Percentiles rank a stretch among this genome's conserved stretches.
Conservation (phyloP, 2,888 invertebrate genomes). For the Zhuqinia jingwanae region DNA sequence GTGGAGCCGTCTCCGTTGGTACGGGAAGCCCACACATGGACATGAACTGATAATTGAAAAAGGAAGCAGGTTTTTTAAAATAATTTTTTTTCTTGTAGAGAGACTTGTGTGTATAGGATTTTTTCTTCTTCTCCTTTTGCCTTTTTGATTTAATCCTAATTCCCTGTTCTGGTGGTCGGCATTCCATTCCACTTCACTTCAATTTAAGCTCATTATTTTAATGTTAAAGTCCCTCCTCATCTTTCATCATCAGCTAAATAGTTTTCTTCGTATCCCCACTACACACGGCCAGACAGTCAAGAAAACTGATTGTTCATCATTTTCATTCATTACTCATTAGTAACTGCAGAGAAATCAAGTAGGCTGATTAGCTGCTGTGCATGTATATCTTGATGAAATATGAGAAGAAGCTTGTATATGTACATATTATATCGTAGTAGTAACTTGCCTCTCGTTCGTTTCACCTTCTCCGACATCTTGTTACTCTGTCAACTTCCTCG, state of each 20-base stretch:
- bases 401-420: background rate
- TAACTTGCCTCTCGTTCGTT: background rate
- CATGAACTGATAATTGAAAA: conserved; percentile 29
- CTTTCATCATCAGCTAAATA: conserved; percentile 24
- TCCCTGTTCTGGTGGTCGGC: conserved; percentile 27
- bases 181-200: conserved; percentile 52
- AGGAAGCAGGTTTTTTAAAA: conserved; percentile 50
- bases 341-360: background rate
- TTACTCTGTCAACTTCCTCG: conserved; percentile 40
- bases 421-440: too few species aligned
- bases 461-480: background rate
- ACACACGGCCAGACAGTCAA: conserved; percentile 4
- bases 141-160: conserved; percentile 4
- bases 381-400: conserved; percentile 50
- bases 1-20: conserved; percentile 12
- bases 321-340: conserved; percentile 46
- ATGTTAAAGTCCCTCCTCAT: conserved; percentile 35
- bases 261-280: background rate
- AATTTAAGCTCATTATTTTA: conserved; percentile 50
- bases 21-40: conserved; percentile 55
- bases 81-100: too few species aligned
- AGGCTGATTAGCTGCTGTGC: background rate
- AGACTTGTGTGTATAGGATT: background rate
- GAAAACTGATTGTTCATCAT: conserved; percentile 20
- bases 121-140: background rate